A percentile compares a stretch with the other conserved stretches of the same genome.
Conservation (phyloP, 2,113 vertebrate species). For the Nycticryphes semicollaris region DNA sequence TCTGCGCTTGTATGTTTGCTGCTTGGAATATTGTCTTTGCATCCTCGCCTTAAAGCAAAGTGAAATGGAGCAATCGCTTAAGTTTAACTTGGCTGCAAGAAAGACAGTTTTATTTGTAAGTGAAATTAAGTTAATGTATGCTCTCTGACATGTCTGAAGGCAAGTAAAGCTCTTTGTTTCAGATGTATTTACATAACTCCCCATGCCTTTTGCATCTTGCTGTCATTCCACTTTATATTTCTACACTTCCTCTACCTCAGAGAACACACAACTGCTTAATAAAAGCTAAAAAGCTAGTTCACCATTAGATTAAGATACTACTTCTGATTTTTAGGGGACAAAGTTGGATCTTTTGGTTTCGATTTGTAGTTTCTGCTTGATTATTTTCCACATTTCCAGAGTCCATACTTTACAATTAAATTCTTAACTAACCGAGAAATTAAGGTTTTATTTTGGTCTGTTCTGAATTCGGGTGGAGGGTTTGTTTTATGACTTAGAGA, state of each 20-base stretch:
- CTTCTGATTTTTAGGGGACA: background rate
- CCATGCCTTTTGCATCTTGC: background rate
- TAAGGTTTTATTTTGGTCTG: background rate
- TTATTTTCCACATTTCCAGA: background rate
- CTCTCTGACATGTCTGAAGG: background rate
- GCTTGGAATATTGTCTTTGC: background rate
- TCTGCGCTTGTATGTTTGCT: background rate
- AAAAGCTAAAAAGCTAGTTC: background rate
- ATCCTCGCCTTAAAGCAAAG: background rate
- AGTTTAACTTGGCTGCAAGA: conserved; percentile 6
- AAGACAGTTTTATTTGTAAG: conserved; percentile 26
- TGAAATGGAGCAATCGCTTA: background rate
- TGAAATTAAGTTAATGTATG: conserved; percentile 9
- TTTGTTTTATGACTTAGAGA: background rate
- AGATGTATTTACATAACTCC: background rate
- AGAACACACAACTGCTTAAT: background rate
- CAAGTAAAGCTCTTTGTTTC: background rate
- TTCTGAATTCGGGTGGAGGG: background rate
- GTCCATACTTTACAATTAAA: background rate
- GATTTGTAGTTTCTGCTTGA: background rate
- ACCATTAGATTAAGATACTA: background rate
- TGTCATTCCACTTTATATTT: background rate
- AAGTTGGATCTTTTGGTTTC: background rate
- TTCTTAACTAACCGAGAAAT: background rate
- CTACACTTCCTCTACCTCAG: background rate